Percentiles rank a stretch among this genome's conserved stretches.
Conservation (phyloP, 2,113 vertebrate species). For the Cygnus atratus region DNA sequence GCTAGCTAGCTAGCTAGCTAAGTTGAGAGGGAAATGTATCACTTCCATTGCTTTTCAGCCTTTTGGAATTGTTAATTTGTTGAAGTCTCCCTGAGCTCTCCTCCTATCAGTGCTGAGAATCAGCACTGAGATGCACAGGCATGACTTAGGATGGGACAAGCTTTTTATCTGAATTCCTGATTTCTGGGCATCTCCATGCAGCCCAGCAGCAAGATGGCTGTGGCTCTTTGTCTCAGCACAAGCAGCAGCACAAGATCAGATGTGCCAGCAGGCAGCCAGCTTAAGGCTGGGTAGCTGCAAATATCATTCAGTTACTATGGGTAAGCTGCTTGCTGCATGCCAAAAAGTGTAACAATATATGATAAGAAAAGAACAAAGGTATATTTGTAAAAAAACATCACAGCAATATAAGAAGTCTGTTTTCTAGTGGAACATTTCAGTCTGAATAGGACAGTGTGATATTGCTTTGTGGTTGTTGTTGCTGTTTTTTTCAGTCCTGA, state of each 20-base stretch:
- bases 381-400: background rate
- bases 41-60: background rate
- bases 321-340: background rate
- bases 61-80: background rate
- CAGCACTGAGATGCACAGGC: background rate
- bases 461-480: fast-evolving
- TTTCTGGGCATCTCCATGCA: background rate
- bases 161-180: background rate
- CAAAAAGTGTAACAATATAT: background rate
- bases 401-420: background rate
- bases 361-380: background rate
- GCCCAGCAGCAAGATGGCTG: background rate
- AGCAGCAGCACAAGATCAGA: background rate
- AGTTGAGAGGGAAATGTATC: background rate
- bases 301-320: background rate
- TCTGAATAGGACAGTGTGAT: background rate
- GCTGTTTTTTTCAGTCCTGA: background rate
- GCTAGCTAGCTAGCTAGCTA: no score
- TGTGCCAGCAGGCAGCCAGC: background rate
- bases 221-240: background rate
- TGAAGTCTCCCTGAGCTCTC: background rate
- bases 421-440: background rate
- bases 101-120: background rate
- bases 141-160: background rate
- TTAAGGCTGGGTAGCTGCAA: background rate